Base-by-base conservation (phyloP, 2,888 invertebrate genomes). In the Pyrgus malvae region DNA sequence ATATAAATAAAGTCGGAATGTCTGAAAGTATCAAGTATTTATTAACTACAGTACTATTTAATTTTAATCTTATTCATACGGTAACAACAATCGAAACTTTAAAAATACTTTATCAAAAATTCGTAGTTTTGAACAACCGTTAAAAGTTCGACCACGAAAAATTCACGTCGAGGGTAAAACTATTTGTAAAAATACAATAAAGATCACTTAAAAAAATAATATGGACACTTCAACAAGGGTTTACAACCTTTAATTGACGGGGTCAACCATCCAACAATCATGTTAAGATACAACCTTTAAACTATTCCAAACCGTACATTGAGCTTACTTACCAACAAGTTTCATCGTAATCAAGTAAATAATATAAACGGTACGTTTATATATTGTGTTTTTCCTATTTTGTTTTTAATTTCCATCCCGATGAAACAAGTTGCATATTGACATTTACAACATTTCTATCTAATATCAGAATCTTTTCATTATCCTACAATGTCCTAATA, bases 51-150 rank as follows among this genome's bases (percentile, higher is more conserved):
- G 31, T 65, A 72, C 68, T 72, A 62, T 72, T 73, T 73, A 71
- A 72, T 70, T 69, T 68, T 70, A 71, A 72, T 70, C 69, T 68
- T 70, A 72, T 68, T 68, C 69, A 76, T 74, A 69, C 69, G 82
- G 86, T 87, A 88, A 88, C 86, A 87, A 87, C 81, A 74, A 80
- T 85, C 71, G 76, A 83, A 78, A 81, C 75, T 70, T 77, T 76
- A 78, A 81, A 84, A 80, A 78, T 81, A 81, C 71, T 76, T 73
- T 80, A 77, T 78, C 77, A 78, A 80, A 79, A 78, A 74, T 76
- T 71, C 69, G 69, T 74, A 70, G 64, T 64, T 69, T 64, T 68
- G 69, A 69, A 73, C 69, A 71, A 67, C 73, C 66, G 58, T 67
- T 58, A 59, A 60, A 57, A 57, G 64, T 63, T 59, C 60, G 57